Base-by-base conservation (phyloP, 2,113 vertebrate species). In the Phaethon lepturus region DNA sequence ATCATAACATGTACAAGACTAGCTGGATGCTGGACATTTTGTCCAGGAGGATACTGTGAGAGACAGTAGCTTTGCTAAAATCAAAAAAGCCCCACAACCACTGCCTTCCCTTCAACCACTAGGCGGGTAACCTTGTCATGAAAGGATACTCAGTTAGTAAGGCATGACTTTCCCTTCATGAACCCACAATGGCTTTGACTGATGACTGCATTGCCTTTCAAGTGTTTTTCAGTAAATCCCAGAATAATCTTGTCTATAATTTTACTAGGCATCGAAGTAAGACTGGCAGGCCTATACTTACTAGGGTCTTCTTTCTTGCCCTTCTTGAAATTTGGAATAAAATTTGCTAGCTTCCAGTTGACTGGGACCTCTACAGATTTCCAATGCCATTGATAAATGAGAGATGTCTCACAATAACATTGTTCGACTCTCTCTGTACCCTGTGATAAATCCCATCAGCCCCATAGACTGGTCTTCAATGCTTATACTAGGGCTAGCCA, bases 111-210 rank as follows among this genome's bases (percentile, higher is more conserved):
- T 90, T 5, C 10, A 63, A 58, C 16, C 19, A 53, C 7, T n/a
- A 76, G 31, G 11, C 7, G 6, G 28, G 7, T 80, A 53, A 44
- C 20, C 17, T 60, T 45, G 6, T 45, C n/a, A 50, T 40, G 16
- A 35, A 50, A 40, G 20, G 26, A 29, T 50, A 33, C 10, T 75
- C 42, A 42, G 7, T 62, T 60, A 63, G 13, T 11, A 72, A 79
- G 29, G 6, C 56, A 53, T 75, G 47, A 53, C 13, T 35, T 68
- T 63, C 49, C 13, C 4, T 63, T 55, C 42, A 76, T 19, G 23
- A 76, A 59, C 2, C 2, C 4, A 9, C 0, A 0, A 6, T 6
- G 7, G 12, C 50, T 95, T 78, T 73, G 18, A 74, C 45, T 2
- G 2, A 56, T 52, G 17, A 74, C 50, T 88, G 16, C 44, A 47